Conservation (phyloP, 2,113 vertebrate species). For the Oreotragus oreotragus region DNA sequence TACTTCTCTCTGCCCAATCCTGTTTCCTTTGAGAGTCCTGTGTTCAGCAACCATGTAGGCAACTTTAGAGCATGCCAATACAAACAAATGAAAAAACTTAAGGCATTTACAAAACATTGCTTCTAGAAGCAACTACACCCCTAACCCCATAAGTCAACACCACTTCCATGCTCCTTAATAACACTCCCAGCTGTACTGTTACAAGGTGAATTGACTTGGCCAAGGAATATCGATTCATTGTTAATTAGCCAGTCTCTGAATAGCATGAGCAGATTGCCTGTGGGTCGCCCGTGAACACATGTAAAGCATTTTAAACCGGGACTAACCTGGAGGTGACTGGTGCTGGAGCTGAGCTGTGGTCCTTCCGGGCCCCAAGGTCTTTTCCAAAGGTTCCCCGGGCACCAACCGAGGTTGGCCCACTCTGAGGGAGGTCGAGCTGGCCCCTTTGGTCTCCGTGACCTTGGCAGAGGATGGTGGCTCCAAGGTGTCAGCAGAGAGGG, state of each 20-base stretch:
- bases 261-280: not conserved
- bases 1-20: not conserved
- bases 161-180: not conserved
- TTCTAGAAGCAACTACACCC: not conserved
- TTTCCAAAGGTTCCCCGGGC: conserved; percentile 66
- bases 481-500: conserved; percentile 63
- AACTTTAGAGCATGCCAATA: not conserved
- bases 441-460: conserved; percentile 75
- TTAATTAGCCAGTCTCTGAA: not conserved
- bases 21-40: not conserved
- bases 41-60: not conserved
- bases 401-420: conserved; percentile 52
- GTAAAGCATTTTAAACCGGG: conserved; percentile 45
- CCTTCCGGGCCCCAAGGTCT: conserved; percentile 56
- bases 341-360: conserved; percentile 21
- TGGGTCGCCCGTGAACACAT: not conserved
- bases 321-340: conserved; percentile 80
- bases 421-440: conserved; percentile 66
- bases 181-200: not conserved
- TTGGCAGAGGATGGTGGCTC: conserved; percentile 73
- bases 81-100: not conserved
- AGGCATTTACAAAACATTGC: not conserved
- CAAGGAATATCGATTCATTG: not conserved
- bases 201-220: not conserved
- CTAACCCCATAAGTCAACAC: not conserved